Evolutionary conservation across 1,140 invertebrate genomes (phyloP), one percentile per base, ranked within the genome.

Genomic region (Leguminivora glycinivorella): DNA sequence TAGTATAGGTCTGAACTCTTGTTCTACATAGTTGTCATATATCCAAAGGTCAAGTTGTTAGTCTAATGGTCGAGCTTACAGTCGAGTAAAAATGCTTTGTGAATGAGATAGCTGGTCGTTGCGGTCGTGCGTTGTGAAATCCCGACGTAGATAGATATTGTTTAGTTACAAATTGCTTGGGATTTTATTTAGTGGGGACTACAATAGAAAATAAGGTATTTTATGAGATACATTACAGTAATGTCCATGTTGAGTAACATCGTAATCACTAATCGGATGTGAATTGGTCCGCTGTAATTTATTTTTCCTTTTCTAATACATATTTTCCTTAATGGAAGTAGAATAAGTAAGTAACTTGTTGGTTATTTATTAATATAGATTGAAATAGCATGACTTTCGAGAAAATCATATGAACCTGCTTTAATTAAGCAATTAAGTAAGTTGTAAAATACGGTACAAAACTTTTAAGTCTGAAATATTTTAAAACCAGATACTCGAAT

Each of bases 131-230:
- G 58, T 75, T 75, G 71, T 71, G 69, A 72, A 75, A 75, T 69
- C 69, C 63, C 69, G 69, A 71, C 70, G 68, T 67, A 72, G 70
- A 75, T 67, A 72, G 67, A 74, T 74, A 70, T 70, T 69, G 69
- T 69, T 67, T 75, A 70, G 72, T 73, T 71, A 66, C 60, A 70
- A 75, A 71, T 74, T 69, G 75, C 73, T 75, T 71, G 60, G 63
- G 70, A 68, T 76, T 72, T 76, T 71, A 67, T 66, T 68, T 63
- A 29, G n/a, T 17, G 58, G 47, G 47, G 0, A 52, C 26, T 63
- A 63, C 29, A 63, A 63, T 63, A 29, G 58, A 63, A 63, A 63
- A 63, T 63, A 2, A 31, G 29, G 58, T 63, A 10, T 34, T 63
- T 63, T 63, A 63, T 63, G 26, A 34, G 12, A 31, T 63, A 63